Base-by-base conservation (phyloP, 2,888 invertebrate species). In the Linnaemya tessellans region DNA sequence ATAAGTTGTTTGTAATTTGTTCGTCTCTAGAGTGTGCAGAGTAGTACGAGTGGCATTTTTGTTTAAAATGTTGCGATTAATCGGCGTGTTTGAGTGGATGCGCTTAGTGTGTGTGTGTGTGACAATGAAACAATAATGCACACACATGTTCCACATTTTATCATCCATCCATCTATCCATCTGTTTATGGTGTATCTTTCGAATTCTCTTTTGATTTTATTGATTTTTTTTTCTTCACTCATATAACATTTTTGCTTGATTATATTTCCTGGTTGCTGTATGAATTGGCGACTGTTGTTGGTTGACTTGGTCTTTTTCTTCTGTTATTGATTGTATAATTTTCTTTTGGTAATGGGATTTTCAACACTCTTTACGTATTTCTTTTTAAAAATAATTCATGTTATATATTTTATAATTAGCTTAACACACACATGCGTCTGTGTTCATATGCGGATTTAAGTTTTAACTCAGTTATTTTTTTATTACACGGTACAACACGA, bases 141-240 rank as follows among this genome's bases (percentile, higher is more conserved):
- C 71, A 75, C 71, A 84, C 78, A 82, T 82, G 79, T 82, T 79
- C 79, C 85, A 85, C 49, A 71, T 79, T 71, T 85, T 85, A 75
- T 80, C 82, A 82, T 75, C 79, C 74, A 81, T 84, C 62, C 30
- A 30, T 30, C 30, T 5, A 30, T 30, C 30, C 71, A 80, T 71
- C 78, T 56, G 51, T 83, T 68, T 60, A 20, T 73, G 67, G 58
- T 71, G 75, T 43, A 13, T 51, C 22, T 71, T 30, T 65, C 30
- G 15, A 25, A 30, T 71, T 71, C 30, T 62, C 46, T 75, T 64
- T 70, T 68, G 62, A 62, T 54, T 78, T 43, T 46, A 18, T 62
- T 70, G 38, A 18, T 43, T 79, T 41, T 30, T 58, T 41, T 18
- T 65, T n/a, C n/a, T 56, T 46, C 7, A 25, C 49, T 38, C 49